A percentile compares a stretch with the other conserved stretches of the same genome.
These are phyloP conservation scores for Austrolebias charrua DNA, from an alignment of 2,797 vertebrate species.

Conservation along the genomic window DNA sequence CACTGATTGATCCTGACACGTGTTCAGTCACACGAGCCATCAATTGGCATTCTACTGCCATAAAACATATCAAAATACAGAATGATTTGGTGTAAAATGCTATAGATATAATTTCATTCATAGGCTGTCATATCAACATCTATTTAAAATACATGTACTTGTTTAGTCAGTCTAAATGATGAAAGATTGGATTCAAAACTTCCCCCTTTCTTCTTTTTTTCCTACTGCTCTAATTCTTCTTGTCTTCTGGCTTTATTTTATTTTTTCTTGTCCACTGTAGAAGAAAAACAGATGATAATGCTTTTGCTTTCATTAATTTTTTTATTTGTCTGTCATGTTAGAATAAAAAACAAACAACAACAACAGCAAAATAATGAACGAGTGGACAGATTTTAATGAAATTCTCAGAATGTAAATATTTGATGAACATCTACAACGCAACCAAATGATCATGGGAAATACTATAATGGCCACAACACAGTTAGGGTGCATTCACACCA, in stretches of 20 bases:
- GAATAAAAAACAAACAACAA: too few species aligned
- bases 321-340: too few species aligned
- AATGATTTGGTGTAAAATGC: slow-evolving; percentile 6
- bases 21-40: slow-evolving; percentile 28
- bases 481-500: too few species aligned
- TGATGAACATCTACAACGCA: too few species aligned
- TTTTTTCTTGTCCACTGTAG: slow-evolving; percentile 54
- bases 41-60: slow-evolving; percentile 15
- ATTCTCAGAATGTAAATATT: too few species aligned
- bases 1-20: slow-evolving; percentile 9
- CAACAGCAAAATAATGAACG: too few species aligned
- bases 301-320: too few species aligned
- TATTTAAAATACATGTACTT: slow-evolving; percentile 14
- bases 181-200: slow-evolving; percentile 24
- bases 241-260: not conserved
- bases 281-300: too few species aligned
- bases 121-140: slow-evolving; percentile 16
- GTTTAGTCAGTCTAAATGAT: slow-evolving; percentile 12
- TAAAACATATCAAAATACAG: slow-evolving; percentile 29
- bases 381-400: too few species aligned
- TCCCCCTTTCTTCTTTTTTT: not conserved
- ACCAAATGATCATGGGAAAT: too few species aligned
- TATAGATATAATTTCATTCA: too few species aligned
- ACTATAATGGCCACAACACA: too few species aligned
- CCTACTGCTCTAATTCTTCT: not conserved